Evolutionary conservation across 1,140 invertebrate genomes (phyloP).

Genomic region (Brachionus manjavacas): DNA sequence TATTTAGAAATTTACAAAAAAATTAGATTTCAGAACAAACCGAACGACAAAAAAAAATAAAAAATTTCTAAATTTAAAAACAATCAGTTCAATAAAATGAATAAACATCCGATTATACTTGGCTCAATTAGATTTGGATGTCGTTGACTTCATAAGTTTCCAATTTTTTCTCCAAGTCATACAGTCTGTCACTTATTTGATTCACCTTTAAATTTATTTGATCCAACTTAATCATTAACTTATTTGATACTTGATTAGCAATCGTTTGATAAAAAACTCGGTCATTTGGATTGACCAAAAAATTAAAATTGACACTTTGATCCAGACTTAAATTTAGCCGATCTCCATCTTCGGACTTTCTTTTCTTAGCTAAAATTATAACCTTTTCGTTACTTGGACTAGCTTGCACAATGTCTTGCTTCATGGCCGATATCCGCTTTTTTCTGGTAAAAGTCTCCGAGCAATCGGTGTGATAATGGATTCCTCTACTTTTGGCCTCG

Average conservation of each 20-base stretch:
- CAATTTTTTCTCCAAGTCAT: slow-evolving; percentile 34
- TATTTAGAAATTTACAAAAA: not conserved
- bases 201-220: slow-evolving; percentile 32
- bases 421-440: not conserved
- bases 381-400: slow-evolving; percentile 9
- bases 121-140: not conserved
- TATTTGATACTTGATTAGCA: not conserved
- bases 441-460: not conserved
- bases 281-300: slow-evolving; percentile 4
- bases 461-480: not conserved
- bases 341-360: not conserved
- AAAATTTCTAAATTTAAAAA: not conserved
- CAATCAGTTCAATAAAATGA: not conserved
- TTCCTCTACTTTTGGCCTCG: not conserved
- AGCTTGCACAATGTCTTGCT: not conserved
- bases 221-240: slow-evolving; percentile 26
- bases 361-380: slow-evolving; percentile 2
- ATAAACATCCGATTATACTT: not conserved
- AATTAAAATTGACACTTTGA: slow-evolving; percentile 33
- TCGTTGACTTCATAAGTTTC: slow-evolving; percentile 31
- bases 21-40: not conserved
- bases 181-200: slow-evolving; percentile 23
- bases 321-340: not conserved
- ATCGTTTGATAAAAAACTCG: not conserved
- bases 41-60: not conserved